A percentile compares a stretch with the other conserved stretches of the same genome.
phyloP scores from a whole-genome alignment of 2,888 invertebrate species.

The Coleophora flavipennella region DNA sequence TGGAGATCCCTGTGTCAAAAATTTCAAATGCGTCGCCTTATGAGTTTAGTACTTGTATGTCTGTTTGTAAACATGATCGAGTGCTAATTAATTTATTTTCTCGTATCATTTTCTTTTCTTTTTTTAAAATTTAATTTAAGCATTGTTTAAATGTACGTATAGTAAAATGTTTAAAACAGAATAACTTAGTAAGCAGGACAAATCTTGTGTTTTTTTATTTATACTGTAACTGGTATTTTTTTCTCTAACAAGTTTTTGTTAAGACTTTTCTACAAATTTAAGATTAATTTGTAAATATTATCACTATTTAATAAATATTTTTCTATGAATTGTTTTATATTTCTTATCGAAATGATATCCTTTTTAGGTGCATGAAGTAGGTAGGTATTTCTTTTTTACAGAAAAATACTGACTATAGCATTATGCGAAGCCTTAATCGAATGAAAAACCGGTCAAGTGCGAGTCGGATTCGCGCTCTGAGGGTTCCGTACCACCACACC shows the following conservation, averaged over 20 bases:
- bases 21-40: no score
- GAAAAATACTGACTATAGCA: no score
- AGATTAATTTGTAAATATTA: conserved; percentile 42
- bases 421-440: no score
- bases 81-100: not conserved
- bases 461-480: no score
- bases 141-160: not conserved
- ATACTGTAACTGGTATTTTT: conserved; percentile 4
- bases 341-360: not conserved
- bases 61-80: conserved; percentile 5
- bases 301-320: conserved; percentile 38
- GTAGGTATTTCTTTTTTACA: no score
- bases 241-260: conserved; percentile 27
- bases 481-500: no score
- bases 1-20: no score
- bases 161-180: conserved; percentile 3
- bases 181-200: not conserved
- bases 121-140: conserved; percentile 1
- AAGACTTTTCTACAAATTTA: conserved; percentile 33
- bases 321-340: conserved; percentile 14
- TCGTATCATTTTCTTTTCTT: not conserved
- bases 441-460: no score
- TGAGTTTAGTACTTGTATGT: conserved; percentile 8
- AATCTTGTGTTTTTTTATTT: not conserved
- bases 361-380: not conserved